A percentile compares a stretch with the other conserved stretches of the same genome.
Conservation (phyloP, 2,113 vertebrate genomes). For the Phyllopteryx taeniolatus region DNA sequence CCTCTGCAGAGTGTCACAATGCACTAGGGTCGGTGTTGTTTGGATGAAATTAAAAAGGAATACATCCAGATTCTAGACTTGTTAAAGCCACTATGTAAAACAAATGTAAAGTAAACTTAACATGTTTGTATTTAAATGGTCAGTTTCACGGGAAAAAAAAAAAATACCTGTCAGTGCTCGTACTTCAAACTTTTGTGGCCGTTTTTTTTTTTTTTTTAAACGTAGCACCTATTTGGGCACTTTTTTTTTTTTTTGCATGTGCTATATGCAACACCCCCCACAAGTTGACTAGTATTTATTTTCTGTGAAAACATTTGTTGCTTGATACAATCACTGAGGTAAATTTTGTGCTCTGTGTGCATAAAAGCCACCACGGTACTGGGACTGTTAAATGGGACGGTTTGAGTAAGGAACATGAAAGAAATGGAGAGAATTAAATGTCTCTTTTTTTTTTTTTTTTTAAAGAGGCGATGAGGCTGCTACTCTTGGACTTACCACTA, state of each 20-base stretch:
- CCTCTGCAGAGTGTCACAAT: neutral
- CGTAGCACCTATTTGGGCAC: neutral
- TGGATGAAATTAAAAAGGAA: neutral
- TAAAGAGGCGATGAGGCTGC: neutral
- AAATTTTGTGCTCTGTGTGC: slow-evolving; percentile 43
- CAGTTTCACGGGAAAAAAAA: neutral
- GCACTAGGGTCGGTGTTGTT: neutral
- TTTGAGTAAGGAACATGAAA: slow-evolving; percentile 4
- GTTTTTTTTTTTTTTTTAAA: neutral
- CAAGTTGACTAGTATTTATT: slow-evolving; percentile 54
- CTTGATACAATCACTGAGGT: slow-evolving; percentile 21
- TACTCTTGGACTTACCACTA: slow-evolving; percentile 16
- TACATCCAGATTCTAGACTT: neutral
- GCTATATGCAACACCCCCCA: slow-evolving; percentile 24
- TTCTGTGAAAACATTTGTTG: slow-evolving; percentile 57
- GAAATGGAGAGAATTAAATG: neutral
- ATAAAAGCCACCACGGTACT: slow-evolving; percentile 54
- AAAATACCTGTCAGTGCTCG: neutral
- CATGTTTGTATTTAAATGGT: neutral
- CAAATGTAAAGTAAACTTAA: neutral
- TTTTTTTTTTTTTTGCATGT: slow-evolving; percentile 1
- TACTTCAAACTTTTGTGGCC: neutral
- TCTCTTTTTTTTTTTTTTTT: no score
- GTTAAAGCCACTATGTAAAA: slow-evolving; percentile 50
- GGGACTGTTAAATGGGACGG: slow-evolving; percentile 37